These are phyloP conservation scores for Podarcis siculus DNA, from an alignment of 2,797 vertebrate species.

Conservation along the genomic window DNA sequence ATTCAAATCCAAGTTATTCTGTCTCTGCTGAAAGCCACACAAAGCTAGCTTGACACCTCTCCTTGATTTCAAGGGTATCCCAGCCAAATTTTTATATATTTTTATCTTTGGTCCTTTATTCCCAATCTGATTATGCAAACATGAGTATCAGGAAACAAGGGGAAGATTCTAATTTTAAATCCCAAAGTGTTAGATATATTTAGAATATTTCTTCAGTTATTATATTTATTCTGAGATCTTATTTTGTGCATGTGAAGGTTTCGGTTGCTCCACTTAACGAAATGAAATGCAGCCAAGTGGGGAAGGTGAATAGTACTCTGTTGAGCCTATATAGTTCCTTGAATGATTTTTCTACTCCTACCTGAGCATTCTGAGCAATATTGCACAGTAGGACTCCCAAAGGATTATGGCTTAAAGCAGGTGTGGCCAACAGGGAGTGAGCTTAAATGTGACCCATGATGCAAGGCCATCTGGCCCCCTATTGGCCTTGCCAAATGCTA, in stretches of 20 bases:
- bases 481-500: background rate
- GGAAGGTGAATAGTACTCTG: conserved; percentile 70
- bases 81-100: conserved; percentile 55
- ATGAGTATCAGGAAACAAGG: conserved; percentile 60
- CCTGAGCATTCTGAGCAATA: conserved; percentile 56
- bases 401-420: background rate
- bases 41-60: conserved; percentile 69
- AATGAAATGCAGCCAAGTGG: conserved; percentile 58
- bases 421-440: background rate
- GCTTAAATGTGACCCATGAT: background rate
- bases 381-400: conserved; percentile 43
- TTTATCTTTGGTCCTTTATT: conserved; percentile 63
- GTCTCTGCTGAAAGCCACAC: conserved; percentile 71
- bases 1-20: conserved; percentile 70
- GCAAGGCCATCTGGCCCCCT: background rate
- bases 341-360: conserved; percentile 48
- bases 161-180: conserved; percentile 73
- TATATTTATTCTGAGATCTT: conserved; percentile 52
- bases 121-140: conserved; percentile 71
- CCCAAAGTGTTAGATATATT: conserved; percentile 59
- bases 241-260: conserved; percentile 37
- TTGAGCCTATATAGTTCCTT: conserved; percentile 58
- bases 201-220: conserved; percentile 49
- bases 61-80: conserved; percentile 66
- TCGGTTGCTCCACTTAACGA: conserved; percentile 60